These are phyloP conservation scores for Pocota personata DNA, from an alignment of 2,888 invertebrate species.

Conservation along the genomic window DNA sequence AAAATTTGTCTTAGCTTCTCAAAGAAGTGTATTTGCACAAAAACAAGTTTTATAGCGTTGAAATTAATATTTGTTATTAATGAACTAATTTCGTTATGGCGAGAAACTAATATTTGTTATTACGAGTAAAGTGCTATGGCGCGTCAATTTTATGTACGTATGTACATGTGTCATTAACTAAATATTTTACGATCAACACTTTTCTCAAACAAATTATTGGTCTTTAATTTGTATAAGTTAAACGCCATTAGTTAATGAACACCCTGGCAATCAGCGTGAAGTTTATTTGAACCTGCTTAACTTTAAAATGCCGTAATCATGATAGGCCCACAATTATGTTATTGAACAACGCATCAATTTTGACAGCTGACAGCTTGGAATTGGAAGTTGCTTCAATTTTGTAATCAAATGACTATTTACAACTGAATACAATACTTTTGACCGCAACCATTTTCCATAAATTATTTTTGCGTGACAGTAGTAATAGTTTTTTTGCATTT, in stretches of 20 bases:
- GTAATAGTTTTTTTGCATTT: conserved; percentile 4
- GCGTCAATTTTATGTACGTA: neutral
- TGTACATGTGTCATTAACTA: conserved; percentile 16
- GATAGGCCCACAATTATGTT: neutral
- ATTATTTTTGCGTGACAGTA: neutral
- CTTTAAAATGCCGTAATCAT: too few relatives aligned
- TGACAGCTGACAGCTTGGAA: conserved; percentile 6
- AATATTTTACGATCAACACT: conserved; percentile 23
- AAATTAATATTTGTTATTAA: conserved; percentile 27
- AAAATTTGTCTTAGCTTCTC: conserved; percentile 8
- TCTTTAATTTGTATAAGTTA: neutral
- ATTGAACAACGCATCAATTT: conserved; percentile 1
- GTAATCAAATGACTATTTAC: neutral
- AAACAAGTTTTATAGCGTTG: neutral
- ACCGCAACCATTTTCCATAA: neutral
- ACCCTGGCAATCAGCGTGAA: too few relatives aligned
- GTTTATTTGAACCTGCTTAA: too few relatives aligned
- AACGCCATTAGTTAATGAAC: conserved; percentile 11
- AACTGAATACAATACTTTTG: neutral
- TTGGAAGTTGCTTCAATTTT: neutral
- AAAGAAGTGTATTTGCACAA: neutral
- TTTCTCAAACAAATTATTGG: neutral
- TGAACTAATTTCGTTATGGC: neutral
- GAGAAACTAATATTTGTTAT: conserved; percentile 15
- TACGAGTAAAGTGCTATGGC: conserved; percentile 4